Conservation (phyloP, 2,113 vertebrate genomes). For the Pseudolaguvia tuberculata region DNA sequence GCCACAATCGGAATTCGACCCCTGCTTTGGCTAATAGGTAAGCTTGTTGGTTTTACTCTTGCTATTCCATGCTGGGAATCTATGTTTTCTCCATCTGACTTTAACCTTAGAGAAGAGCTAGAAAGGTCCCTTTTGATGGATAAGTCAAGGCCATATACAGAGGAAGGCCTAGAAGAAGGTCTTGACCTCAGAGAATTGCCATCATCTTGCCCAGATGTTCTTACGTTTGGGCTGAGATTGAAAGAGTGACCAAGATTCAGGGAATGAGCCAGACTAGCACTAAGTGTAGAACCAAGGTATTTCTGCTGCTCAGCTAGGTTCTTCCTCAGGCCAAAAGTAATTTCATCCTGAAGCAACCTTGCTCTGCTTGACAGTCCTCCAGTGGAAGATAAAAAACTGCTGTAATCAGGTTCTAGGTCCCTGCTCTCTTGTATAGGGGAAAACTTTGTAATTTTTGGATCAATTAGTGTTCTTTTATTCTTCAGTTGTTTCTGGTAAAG, state of each 20-base stretch:
- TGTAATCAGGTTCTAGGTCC: slow-evolving; percentile 90
- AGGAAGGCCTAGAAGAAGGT: slow-evolving; percentile 91
- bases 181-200: slow-evolving; percentile 88
- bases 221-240: slow-evolving; percentile 72
- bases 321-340: slow-evolving; percentile 93
- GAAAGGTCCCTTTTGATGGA: slow-evolving; percentile 94
- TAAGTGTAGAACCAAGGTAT: slow-evolving; percentile 80
- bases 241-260: slow-evolving; percentile 75
- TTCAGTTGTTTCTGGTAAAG: slow-evolving; percentile 97
- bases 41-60: slow-evolving; percentile 91
- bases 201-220: slow-evolving; percentile 84
- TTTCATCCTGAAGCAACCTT: slow-evolving; percentile 92
- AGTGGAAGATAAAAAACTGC: slow-evolving; percentile 83
- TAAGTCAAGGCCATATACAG: slow-evolving; percentile 94
- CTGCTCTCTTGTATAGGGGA: slow-evolving; percentile 94
- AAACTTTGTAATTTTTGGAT: slow-evolving; percentile 93
- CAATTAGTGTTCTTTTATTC: slow-evolving; percentile 88
- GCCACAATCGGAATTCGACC: slow-evolving; percentile 95
- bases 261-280: slow-evolving; percentile 78
- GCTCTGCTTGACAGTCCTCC: slow-evolving; percentile 85
- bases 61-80: slow-evolving; percentile 84
- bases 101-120: slow-evolving; percentile 89
- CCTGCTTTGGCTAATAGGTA: slow-evolving; percentile 96
- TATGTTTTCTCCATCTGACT: slow-evolving; percentile 85
- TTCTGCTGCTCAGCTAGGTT: slow-evolving; percentile 97